Evolutionary conservation across 1,140 invertebrate species (phyloP), one percentile per base, ranked within the genome.

Genomic region (Phocides pigmalion): DNA sequence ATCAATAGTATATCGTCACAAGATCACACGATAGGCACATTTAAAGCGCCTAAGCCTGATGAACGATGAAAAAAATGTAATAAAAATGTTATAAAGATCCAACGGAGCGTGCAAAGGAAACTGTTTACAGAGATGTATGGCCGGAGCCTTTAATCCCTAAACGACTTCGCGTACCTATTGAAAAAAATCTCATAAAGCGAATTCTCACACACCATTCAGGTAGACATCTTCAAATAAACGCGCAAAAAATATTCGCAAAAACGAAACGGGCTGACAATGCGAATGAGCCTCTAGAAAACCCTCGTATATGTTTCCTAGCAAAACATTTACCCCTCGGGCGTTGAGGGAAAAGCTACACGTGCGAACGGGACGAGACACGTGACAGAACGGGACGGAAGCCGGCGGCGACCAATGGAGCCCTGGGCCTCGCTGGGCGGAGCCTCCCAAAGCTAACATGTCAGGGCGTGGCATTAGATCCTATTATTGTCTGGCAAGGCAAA

Each of bases 401-500:
- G 19, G 3, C 22, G 11, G 44, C 66, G 49, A 72, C 88, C 88
- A 90, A 90, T 90, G 12, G 67, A 32, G 17, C 42, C 62, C 28
- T 46, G 70, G 53, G 56, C 28, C 51, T 47, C 44, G 44, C 58
- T 68, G 82, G 88, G 86, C 82, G 88, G 83, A 62, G 84, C 66
- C 63, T 61, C 56, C 62, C 70, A 87, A 90, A 90, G 86, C 84
- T 86, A 87, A 90, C 82, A 88, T 88, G 88, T 90, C 88, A 88
- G 82, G 88, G 88, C 88, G 88, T 74, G 81, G 88, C 84, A 79
- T 67, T 81, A 84, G 84, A 90, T 90, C 87, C 84, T 86, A 89
- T 90, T 90, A 90, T 90, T 84, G 82, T 89, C 87, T 84, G 78
- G 84, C 84, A 86, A 90, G 80, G 84, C 88, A 90, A 90, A 90